Evolutionary conservation across 1,140 invertebrate genomes (phyloP).

Genomic region (Drosophila equinoxialis): DNA sequence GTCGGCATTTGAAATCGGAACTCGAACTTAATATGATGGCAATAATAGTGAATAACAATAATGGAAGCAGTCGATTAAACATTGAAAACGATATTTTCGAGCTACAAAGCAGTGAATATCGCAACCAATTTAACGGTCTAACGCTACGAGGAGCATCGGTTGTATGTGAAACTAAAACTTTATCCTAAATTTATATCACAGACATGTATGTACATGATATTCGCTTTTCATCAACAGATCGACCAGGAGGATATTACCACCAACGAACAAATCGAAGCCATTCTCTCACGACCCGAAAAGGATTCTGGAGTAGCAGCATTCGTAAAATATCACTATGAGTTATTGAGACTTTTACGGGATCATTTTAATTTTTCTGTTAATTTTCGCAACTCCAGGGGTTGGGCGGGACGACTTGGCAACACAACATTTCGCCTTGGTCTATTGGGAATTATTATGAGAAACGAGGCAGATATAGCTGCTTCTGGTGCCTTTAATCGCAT

Average conservation of each 20-base stretch:
- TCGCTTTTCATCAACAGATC: slow-evolving; percentile 45
- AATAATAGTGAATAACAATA: slow-evolving; percentile 18
- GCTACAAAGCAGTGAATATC: slow-evolving; percentile 57
- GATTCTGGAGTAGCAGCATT: slow-evolving; percentile 71
- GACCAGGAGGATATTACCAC: slow-evolving; percentile 67
- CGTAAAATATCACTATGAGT: slow-evolving; percentile 74
- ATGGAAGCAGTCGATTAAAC: background rate
- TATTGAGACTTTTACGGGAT: slow-evolving; percentile 59
- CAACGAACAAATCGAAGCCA: slow-evolving; percentile 61
- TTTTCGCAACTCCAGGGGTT: slow-evolving; percentile 77
- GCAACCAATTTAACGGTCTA: slow-evolving; percentile 63
- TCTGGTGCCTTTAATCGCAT: slow-evolving; percentile 72
- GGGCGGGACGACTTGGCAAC: slow-evolving; percentile 74
- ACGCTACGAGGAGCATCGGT: slow-evolving; percentile 64
- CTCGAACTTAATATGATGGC: slow-evolving; percentile 58
- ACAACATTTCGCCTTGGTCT: slow-evolving; percentile 67
- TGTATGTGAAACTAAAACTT: slow-evolving; percentile 40
- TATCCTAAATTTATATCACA: too few relatives aligned
- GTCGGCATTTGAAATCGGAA: slow-evolving; percentile 52
- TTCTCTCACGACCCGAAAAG: slow-evolving; percentile 60
- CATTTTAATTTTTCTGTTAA: slow-evolving; percentile 73
- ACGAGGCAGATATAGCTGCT: slow-evolving; percentile 77
- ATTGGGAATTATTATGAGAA: slow-evolving; percentile 68
- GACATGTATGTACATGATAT: slow-evolving; percentile 23
- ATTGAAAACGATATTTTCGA: slow-evolving; percentile 47